Percentiles rank a stretch among this genome's conserved stretches.
Evolutionary conservation across 1,140 invertebrate genomes (phyloP).

Genomic region (Chlorops oryzae): DNA sequence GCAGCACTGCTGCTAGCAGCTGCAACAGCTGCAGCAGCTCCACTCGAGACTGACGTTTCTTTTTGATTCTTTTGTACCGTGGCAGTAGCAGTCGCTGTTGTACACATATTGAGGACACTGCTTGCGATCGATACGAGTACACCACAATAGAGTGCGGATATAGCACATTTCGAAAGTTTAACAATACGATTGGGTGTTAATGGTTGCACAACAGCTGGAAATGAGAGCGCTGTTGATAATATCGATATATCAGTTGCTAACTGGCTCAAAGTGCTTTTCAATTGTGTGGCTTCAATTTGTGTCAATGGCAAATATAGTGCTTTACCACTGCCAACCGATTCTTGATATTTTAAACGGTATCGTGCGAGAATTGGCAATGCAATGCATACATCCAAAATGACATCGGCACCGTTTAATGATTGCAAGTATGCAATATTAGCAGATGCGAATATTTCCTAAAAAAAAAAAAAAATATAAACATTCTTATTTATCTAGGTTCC

Average conservation of each 20-base stretch:
- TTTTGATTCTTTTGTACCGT: conserved; percentile 31
- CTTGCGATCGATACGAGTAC: conserved; percentile 62
- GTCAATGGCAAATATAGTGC: conserved; percentile 38
- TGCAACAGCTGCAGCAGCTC: conserved; percentile 20
- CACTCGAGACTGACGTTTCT: conserved; percentile 27
- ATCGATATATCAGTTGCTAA: conserved; percentile 81
- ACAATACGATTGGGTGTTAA: conserved; percentile 72
- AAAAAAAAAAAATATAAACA: conserved; percentile 3
- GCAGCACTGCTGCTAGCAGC: conserved; percentile 12
- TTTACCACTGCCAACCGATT: conserved; percentile 34
- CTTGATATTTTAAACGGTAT: conserved; percentile 38
- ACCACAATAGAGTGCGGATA: conserved; percentile 71
- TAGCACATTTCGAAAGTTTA: conserved; percentile 68
- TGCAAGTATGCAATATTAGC: conserved; percentile 55
- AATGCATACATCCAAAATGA: conserved; percentile 36
- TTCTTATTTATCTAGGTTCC: no score
- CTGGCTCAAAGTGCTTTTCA: conserved; percentile 46
- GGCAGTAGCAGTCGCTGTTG: conserved; percentile 26
- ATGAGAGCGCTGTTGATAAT: conserved; percentile 70
- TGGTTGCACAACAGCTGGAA: conserved; percentile 77
- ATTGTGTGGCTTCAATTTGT: conserved; percentile 33
- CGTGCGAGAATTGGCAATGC: conserved; percentile 36
- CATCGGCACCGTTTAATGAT: conserved; percentile 40
- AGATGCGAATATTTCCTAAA: conserved; percentile 53
- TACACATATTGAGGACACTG: conserved; percentile 50